These are phyloP conservation scores for Sesamia inferens DNA, from an alignment of 2,888 invertebrate genomes.

Conservation along the genomic window DNA sequence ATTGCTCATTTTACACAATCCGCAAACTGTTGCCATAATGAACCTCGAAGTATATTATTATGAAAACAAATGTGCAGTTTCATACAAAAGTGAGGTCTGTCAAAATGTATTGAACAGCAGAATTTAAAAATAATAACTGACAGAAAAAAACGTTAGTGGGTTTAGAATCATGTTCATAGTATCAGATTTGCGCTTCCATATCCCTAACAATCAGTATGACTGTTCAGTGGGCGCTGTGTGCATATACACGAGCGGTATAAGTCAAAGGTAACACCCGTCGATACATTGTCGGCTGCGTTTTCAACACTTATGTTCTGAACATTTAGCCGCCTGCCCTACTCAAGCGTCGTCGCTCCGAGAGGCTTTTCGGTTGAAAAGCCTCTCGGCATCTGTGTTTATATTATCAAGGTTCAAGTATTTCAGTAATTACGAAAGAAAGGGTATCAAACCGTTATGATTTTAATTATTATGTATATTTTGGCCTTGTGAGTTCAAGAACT, in stretches of 20 bases:
- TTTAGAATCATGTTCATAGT: too few species aligned
- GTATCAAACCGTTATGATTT: constrained; percentile 21
- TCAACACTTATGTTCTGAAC: neutral
- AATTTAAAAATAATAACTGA: too few species aligned
- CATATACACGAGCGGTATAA: neutral
- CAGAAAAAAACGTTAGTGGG: neutral
- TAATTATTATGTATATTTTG: constrained; percentile 41
- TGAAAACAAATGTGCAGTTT: neutral
- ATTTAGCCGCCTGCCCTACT: neutral
- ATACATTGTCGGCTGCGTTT: neutral
- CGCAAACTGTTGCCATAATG: neutral
- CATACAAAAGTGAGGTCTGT: neutral
- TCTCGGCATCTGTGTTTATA: neutral
- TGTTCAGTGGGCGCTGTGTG: neutral
- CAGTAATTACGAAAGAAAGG: constrained; percentile 14
- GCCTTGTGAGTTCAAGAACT: constrained; percentile 22
- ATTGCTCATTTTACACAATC: neutral
- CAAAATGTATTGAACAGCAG: neutral
- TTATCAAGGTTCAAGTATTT: constrained; percentile 13
- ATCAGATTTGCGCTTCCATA: neutral
- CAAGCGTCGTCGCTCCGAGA: neutral
- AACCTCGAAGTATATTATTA: neutral
- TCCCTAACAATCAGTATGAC: neutral
- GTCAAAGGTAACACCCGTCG: neutral
- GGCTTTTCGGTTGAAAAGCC: neutral